A percentile compares a stretch with the other conserved stretches of the same genome.
These are phyloP conservation scores for Caenorhabditis angaria DNA, from an alignment of 2,888 invertebrate species.

Conservation along the genomic window DNA sequence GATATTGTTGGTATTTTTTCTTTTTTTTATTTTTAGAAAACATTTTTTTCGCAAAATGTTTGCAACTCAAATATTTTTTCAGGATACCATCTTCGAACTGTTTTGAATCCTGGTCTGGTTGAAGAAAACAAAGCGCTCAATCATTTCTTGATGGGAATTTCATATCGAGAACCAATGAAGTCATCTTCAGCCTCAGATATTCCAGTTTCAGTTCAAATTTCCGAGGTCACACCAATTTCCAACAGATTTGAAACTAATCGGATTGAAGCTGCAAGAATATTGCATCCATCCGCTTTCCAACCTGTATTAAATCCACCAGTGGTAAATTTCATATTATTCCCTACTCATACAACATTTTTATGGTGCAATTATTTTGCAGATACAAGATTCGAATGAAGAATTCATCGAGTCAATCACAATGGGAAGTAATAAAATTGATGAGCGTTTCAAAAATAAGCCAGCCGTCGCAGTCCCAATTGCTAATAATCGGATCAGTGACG, in stretches of 20 bases:
- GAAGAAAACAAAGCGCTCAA: constrained; percentile 15
- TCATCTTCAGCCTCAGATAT: too few relatives aligned
- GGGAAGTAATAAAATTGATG: constrained; percentile 20
- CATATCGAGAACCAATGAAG: constrained; percentile 30
- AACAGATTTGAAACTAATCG: constrained; percentile 15
- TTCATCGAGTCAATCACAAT: constrained; percentile 42
- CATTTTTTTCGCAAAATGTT: not conserved
- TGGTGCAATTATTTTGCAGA: not conserved
- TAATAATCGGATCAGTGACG: not conserved
- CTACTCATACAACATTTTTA: too few relatives aligned
- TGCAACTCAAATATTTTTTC: not conserved
- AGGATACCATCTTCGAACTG: constrained; percentile 48
- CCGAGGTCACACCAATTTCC: not conserved
- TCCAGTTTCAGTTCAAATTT: too few relatives aligned
- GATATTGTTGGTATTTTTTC: too few relatives aligned
- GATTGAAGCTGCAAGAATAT: constrained; percentile 32
- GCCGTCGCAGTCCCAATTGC: too few relatives aligned
- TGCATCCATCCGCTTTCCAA: constrained; percentile 30
- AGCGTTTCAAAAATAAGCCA: constrained; percentile 8
- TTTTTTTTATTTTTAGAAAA: too few relatives aligned
- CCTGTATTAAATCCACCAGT: constrained; percentile 38
- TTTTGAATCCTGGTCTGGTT: constrained; percentile 29
- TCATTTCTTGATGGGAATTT: constrained; percentile 50
- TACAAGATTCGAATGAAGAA: constrained; percentile 41
- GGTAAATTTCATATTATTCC: too few relatives aligned